These are phyloP conservation scores for Lysandra bellargus DNA, from an alignment of 2,888 invertebrate species.

Conservation along the genomic window DNA sequence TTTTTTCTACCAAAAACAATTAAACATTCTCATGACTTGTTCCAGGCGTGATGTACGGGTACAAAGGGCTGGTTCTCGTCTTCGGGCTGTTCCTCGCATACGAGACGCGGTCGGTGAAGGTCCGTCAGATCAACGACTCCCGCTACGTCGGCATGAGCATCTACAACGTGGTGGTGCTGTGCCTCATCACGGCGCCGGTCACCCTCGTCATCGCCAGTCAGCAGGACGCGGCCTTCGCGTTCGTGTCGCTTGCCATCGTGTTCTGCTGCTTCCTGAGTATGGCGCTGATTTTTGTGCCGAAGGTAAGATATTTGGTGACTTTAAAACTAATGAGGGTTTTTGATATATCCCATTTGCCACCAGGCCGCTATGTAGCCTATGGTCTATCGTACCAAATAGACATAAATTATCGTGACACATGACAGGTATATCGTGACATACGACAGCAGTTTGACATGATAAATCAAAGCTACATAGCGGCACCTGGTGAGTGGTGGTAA, in stretches of 20 bases:
- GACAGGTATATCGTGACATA: too few species aligned
- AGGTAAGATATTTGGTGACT: conserved; percentile 78
- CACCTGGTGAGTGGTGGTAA: too few species aligned
- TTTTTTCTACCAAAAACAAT: too few species aligned
- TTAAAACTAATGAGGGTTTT: too few species aligned
- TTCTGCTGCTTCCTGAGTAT: conserved; percentile 99
- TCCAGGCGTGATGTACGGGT: conserved; percentile 95
- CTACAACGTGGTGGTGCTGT: conserved; percentile 99
- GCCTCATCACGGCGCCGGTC: conserved; percentile 98
- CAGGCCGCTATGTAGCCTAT: too few species aligned
- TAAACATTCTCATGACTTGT: conserved; percentile 35
- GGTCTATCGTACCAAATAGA: too few species aligned
- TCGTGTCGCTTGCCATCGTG: conserved; percentile 96
- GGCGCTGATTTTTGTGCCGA: conserved; percentile 98
- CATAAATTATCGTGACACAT: too few species aligned
- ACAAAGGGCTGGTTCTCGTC: conserved; percentile 97
- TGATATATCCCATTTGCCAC: too few species aligned
- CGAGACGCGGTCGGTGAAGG: conserved; percentile 98
- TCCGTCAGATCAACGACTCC: conserved; percentile 98
- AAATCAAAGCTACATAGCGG: too few species aligned
- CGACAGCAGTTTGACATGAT: too few species aligned
- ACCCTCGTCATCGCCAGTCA: conserved; percentile 98
- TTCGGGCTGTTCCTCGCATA: conserved; percentile 99
- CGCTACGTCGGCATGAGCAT: conserved; percentile 99
- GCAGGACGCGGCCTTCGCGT: conserved; percentile 98